Base-by-base conservation (phyloP, 2,888 invertebrate genomes). In the Aphidius colemani region DNA sequence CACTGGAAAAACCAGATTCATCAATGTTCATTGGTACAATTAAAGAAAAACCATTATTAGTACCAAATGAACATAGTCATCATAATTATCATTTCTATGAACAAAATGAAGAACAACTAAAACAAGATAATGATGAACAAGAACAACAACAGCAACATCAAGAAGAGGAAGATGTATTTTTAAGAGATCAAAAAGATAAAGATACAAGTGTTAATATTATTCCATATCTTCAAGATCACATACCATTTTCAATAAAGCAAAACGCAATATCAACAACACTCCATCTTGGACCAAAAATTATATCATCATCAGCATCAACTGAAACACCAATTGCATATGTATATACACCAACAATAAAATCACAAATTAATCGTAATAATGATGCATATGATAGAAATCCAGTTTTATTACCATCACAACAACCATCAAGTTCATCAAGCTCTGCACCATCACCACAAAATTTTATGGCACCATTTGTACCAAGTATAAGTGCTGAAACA, bases 381-480 rank as follows among this genome's bases (percentile, higher is more conserved):
- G 62, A 67, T 1, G 56, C 41, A 13, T 69, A 67, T 39, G 73
- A 74, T 13, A 71, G 75, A 43, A 77, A 72, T 49, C 80, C 80
- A 0, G 67, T 81, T 6, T 67, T 80, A 0, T 60, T 81, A 7
- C 81, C 82, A 1, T 81, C 81, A 2, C 82, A 79, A 30, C 81
- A 81, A 51, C 79, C 79, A 0, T 79, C 78, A 7, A 81, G 78
- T 64, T 81, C 79, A 0, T 76, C 79, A 3, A 80, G 78, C 9
- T 82, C 84, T 6, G 80, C 82, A 3, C 83, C 85, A 6, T 82
- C 81, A 71, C 85, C 85, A 6, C 82, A 84, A 66, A 87, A 87
- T 67, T 89, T 90, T 70, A 87, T 89, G 85, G 89, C 89, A 0
- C 89, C 89, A 0, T 90, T 90, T 72, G 87, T 88, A 53, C 89